phyloP scores from a whole-genome alignment of 2,797 vertebrate species.

The Ataeniobius toweri region DNA sequence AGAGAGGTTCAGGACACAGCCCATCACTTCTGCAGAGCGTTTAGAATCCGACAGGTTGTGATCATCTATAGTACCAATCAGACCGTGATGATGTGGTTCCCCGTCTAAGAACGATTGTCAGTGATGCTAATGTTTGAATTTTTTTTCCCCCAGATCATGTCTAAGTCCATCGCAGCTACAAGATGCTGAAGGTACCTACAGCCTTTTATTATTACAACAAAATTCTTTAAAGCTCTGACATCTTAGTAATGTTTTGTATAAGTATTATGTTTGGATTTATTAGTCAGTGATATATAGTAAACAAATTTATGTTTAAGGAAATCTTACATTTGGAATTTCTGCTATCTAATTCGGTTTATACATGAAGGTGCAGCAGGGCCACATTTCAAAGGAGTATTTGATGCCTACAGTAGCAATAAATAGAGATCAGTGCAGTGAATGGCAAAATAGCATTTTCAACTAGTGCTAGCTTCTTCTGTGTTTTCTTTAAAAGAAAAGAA shows the following conservation, averaged over 20 bases:
- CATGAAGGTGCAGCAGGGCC: not conserved
- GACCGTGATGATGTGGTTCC: not conserved
- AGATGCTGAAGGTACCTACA: constrained; percentile 79
- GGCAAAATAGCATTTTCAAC: not conserved
- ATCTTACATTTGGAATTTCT: not conserved
- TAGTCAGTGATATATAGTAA: too few species aligned
- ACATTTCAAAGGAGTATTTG: not conserved
- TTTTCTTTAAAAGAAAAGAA: too few species aligned
- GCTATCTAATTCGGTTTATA: not conserved
- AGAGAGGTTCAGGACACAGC: constrained; percentile 97
- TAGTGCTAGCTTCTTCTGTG: not conserved
- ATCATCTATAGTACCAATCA: not conserved
- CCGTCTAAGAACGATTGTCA: not conserved
- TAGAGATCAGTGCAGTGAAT: not conserved
- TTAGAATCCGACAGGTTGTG: constrained; percentile 92
- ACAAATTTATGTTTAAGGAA: too few species aligned
- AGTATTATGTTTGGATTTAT: too few species aligned
- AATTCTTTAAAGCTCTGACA: not conserved
- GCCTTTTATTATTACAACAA: not conserved
- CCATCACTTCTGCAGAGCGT: constrained; percentile 96
- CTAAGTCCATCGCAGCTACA: constrained; percentile 83
- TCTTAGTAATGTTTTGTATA: not conserved
- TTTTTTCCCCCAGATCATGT: constrained; percentile 77
- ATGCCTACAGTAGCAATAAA: not conserved
- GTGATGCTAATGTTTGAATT: not conserved